phyloP scores from a whole-genome alignment of 2,888 invertebrate species.

The Philopedon plagiatum region DNA sequence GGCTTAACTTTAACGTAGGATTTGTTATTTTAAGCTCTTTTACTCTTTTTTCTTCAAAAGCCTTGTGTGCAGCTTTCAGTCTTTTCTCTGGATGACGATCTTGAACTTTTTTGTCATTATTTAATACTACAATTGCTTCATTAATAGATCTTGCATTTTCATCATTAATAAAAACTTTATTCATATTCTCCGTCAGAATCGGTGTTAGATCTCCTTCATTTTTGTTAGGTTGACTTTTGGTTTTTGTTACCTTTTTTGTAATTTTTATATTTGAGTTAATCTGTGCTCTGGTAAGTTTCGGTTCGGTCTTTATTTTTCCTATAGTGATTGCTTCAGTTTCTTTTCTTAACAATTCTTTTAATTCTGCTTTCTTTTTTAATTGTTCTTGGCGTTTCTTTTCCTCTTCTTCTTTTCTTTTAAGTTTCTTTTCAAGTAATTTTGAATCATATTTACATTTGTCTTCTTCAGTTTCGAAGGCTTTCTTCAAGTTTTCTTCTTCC shows the following conservation, averaged over 20 bases:
- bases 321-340: conserved; percentile 8
- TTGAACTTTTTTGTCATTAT: background rate
- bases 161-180: conserved; percentile 7
- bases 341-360: conserved; percentile 29
- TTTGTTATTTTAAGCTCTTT: conserved; percentile 20
- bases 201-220: background rate
- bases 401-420: conserved; percentile 17
- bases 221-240: background rate
- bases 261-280: background rate
- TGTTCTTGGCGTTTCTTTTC: conserved; percentile 13
- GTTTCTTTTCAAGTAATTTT: conserved; percentile 18
- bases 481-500: background rate
- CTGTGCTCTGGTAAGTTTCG: conserved; percentile 14
- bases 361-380: conserved; percentile 20
- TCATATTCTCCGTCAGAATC: conserved; percentile 28
- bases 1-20: conserved; percentile 24
- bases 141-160: conserved; percentile 34
- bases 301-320: background rate
- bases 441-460: conserved; percentile 13
- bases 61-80: conserved; percentile 17
- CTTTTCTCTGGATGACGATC: conserved; percentile 36
- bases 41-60: conserved; percentile 26
- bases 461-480: background rate
- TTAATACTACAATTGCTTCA: conserved; percentile 19
- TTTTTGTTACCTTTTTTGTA: background rate